Percentiles rank a stretch among this genome's conserved stretches.
Evolutionary conservation across 2,797 vertebrate genomes (phyloP).

Genomic region (Notamacropus eugenii): DNA sequence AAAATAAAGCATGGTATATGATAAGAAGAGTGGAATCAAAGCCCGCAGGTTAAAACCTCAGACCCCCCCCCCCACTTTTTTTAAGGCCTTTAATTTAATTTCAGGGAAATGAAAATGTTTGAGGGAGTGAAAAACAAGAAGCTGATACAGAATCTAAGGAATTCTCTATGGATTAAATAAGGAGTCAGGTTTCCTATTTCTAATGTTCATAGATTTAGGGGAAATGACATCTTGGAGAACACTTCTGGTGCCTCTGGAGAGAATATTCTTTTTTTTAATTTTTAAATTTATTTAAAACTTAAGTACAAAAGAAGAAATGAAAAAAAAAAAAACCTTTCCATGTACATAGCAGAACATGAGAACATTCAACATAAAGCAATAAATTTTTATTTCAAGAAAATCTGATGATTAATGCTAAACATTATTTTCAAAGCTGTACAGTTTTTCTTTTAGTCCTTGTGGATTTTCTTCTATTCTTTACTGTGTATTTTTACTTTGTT

Average conservation of each 20-base stretch:
- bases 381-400: too few relatives aligned
- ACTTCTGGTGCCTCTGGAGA: not conserved
- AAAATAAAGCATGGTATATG: not conserved
- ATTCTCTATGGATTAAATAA: constrained; percentile 7
- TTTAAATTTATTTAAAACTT: too few relatives aligned
- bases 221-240: not conserved
- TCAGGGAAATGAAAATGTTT: constrained; percentile 27
- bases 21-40: not conserved
- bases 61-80: not conserved
- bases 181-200: not conserved
- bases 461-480: too few relatives aligned
- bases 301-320: too few relatives aligned
- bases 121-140: constrained; percentile 16
- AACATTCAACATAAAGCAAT: too few relatives aligned
- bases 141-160: accelerated
- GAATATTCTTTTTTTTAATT: not conserved
- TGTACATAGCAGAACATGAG: too few relatives aligned
- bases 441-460: too few relatives aligned
- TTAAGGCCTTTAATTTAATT: constrained; percentile 49
- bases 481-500: too few relatives aligned
- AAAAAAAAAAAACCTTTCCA: too few relatives aligned
- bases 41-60: not conserved
- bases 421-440: too few relatives aligned
- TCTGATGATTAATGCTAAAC: too few relatives aligned
- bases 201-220: accelerated